Evolutionary conservation across 1,140 invertebrate genomes (phyloP).

Genomic region (Radopholus similis): DNA sequence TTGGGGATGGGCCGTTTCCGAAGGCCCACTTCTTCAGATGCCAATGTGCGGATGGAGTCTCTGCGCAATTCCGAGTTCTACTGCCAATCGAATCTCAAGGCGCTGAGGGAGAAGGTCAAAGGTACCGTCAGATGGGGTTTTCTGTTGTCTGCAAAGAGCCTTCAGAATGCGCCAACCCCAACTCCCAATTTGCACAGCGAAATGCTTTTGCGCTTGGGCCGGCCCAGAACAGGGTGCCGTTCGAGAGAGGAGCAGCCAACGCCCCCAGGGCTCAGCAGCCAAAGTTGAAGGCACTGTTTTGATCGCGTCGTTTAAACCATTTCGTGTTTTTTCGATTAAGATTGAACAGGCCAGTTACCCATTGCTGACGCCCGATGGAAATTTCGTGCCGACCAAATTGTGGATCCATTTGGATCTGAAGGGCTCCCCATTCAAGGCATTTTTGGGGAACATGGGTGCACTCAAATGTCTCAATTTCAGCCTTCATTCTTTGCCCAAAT

Average conservation of each 20-base stretch:
- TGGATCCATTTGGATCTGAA: constrained; percentile 83
- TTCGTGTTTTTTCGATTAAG: not conserved
- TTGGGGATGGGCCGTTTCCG: not conserved
- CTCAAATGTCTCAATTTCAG: not conserved
- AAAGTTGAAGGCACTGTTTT: not conserved
- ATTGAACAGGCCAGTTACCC: constrained; percentile 31
- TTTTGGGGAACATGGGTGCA: not conserved
- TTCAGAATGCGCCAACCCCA: no score
- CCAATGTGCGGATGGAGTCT: not conserved
- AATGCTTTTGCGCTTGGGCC: no score
- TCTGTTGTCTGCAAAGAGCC: no score
- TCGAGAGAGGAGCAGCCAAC: no score
- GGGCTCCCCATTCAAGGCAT: constrained; percentile 73
- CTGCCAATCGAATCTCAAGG: constrained; percentile 6
- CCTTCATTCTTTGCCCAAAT: not conserved
- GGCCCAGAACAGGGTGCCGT: no score
- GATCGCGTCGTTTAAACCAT: not conserved
- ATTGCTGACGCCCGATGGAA: constrained; percentile 35
- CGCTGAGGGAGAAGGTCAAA: not conserved
- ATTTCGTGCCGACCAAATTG: constrained; percentile 61
- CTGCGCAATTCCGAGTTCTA: constrained; percentile 4
- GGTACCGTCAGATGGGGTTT: not conserved
- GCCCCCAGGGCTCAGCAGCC: not conserved
- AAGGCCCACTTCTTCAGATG: constrained; percentile 5
- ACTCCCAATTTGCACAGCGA: no score